A percentile compares a stretch with the other conserved stretches of the same genome.
phyloP scores from a whole-genome alignment of 2,797 vertebrate genomes.

The Chiloscyllium punctatum region DNA sequence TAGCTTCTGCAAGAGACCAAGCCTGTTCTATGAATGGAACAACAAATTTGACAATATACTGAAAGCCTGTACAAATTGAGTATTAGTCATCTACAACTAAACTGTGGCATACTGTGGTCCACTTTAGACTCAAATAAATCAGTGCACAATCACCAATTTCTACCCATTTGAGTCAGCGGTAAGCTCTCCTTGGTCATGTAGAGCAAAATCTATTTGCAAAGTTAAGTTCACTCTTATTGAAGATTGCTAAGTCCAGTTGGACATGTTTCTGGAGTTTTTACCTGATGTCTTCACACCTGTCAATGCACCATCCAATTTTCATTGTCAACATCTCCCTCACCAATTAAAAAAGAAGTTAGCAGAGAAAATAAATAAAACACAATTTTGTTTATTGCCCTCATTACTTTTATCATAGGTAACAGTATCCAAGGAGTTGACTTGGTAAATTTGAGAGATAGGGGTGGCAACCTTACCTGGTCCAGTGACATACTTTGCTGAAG shows the following conservation, averaged over 20 bases:
- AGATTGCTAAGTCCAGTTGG: neutral
- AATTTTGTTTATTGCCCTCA: neutral
- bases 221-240: neutral
- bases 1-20: neutral
- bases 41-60: neutral
- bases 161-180: no score
- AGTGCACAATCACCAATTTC: neutral
- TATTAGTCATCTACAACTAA: neutral
- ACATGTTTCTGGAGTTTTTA: neutral
- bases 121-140: no score
- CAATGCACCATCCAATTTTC: neutral
- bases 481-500: neutral
- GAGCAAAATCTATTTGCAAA: neutral
- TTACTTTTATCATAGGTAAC: neutral
- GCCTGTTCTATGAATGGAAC: neutral
- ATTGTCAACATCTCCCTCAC: neutral
- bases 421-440: neutral
- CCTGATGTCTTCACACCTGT: neutral
- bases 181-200: neutral
- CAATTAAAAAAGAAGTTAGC: neutral
- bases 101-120: neutral
- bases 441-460: neutral
- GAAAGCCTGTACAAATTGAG: neutral
- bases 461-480: neutral
- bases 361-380: neutral